Percentiles rank a stretch among this genome's conserved stretches.
Conservation (phyloP, 2,113 vertebrate genomes). For the Pygoscelis antarcticus region DNA sequence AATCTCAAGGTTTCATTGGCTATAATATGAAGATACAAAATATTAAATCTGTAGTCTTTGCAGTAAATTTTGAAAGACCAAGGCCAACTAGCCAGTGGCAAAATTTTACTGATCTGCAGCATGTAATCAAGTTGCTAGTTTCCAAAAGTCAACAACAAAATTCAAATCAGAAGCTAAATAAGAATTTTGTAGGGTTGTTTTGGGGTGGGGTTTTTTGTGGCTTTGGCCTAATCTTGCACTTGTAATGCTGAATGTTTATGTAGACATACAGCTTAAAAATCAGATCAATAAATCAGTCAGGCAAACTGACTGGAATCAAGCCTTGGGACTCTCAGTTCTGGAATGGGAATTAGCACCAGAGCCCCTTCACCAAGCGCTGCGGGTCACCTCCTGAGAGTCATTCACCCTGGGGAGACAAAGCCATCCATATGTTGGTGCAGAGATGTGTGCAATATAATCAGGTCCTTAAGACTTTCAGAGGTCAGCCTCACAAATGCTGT, state of each 20-base stretch:
- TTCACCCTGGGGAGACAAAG: not conserved
- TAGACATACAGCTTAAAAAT: not conserved
- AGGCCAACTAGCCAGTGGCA: not conserved
- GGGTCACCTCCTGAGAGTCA: fast-evolving
- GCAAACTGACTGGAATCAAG: not conserved
- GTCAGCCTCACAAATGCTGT: not conserved
- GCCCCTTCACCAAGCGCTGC: fast-evolving
- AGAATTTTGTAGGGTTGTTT: not conserved
- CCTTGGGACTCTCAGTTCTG: not conserved
- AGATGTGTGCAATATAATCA: not conserved
- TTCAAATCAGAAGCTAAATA: not conserved
- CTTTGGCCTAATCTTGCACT: not conserved
- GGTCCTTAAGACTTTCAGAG: not conserved
- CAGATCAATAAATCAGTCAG: not conserved
- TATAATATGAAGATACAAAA: not conserved
- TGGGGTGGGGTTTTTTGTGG: not conserved
- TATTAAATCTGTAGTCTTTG: not conserved
- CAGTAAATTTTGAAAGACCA: not conserved
- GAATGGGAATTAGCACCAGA: not conserved
- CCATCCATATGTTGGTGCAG: fast-evolving
- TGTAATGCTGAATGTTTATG: not conserved
- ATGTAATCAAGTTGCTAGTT: not conserved
- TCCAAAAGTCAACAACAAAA: not conserved
- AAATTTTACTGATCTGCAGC: not conserved
- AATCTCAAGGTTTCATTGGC: not conserved